These are phyloP conservation scores for Sylvietta virens DNA, from an alignment of 2,113 vertebrate genomes.

Conservation along the genomic window DNA sequence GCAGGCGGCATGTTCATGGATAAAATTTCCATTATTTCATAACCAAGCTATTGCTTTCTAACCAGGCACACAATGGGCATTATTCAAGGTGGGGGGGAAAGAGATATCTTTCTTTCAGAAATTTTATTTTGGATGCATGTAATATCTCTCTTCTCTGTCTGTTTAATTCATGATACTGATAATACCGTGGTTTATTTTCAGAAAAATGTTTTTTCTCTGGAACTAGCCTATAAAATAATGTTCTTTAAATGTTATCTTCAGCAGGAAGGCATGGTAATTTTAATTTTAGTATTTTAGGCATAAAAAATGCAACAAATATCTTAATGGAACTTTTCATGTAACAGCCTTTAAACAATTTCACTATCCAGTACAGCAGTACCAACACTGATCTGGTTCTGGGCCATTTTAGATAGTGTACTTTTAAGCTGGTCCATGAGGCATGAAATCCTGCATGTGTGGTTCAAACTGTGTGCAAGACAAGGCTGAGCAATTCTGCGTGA, in stretches of 20 bases:
- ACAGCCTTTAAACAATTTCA: not conserved
- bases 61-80: not conserved
- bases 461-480: not conserved
- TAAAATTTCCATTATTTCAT: constrained; percentile 31
- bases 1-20: not conserved
- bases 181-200: not conserved
- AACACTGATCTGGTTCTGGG: not conserved
- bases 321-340: not conserved
- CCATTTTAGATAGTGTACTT: not conserved
- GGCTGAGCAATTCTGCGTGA: not conserved
- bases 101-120: not conserved
- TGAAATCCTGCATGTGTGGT: not conserved
- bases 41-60: not conserved
- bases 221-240: not conserved
- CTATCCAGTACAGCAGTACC: not conserved
- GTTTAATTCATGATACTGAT: not conserved
- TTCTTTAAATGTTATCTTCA: not conserved
- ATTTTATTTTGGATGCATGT: not conserved
- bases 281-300: not conserved
- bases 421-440: not conserved
- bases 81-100: not conserved
- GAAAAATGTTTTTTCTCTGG: not conserved
- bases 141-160: not conserved
- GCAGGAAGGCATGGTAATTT: not conserved
- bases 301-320: not conserved